Base-by-base conservation (phyloP, 2,797 vertebrate species). In the Urosaurus nigricauda region DNA sequence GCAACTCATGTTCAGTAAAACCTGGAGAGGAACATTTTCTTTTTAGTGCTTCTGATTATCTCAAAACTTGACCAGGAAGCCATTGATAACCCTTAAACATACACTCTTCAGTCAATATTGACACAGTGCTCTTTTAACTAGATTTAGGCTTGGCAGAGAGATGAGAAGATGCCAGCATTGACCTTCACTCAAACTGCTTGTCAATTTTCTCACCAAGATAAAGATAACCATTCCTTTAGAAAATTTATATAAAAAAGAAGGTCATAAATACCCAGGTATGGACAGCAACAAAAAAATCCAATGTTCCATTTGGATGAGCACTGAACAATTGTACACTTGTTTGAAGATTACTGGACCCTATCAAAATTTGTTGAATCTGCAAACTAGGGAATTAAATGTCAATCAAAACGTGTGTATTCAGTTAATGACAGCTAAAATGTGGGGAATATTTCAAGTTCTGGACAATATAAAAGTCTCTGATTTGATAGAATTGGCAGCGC, bases 41-140 rank as follows among this genome's bases (percentile, higher is more conserved):
- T 3, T 85, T 63, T 88, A 86, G 43, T 70, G 35, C 4, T 26
- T 70, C 3, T 35, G 70, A 89, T 89, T 86, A 86, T 32, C 68
- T 89, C 73, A 74, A 77, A 83, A 86, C 58, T 70, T 32, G 26
- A 86, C 35, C 35, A 82, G 79, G 79, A 89, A 82, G 47, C 40
- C 60, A 78, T n/a, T 32, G 79, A 87, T 81, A 88, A 24, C 63
- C 84, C 89, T 84, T 47, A 87, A 90, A 91, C 8, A 51, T 78
- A 29, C 73, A 79, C 35, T 63, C 37, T 29, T 92, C 7, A 7
- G 85, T 91, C 13, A 80, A 56, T 75, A 56, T 91, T 83, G 51
- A 77, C n/a, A 86, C 32, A 19, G 7, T 71, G 79, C 65, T 78
- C 73, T 91, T 91, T 88, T 91, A 91, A 91, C 70, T 85, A 80